Percentiles rank a stretch among this genome's conserved stretches.
These are phyloP conservation scores for Cyphomyrmex costatus DNA, from an alignment of 1,140 invertebrate species.

Conservation along the genomic window DNA sequence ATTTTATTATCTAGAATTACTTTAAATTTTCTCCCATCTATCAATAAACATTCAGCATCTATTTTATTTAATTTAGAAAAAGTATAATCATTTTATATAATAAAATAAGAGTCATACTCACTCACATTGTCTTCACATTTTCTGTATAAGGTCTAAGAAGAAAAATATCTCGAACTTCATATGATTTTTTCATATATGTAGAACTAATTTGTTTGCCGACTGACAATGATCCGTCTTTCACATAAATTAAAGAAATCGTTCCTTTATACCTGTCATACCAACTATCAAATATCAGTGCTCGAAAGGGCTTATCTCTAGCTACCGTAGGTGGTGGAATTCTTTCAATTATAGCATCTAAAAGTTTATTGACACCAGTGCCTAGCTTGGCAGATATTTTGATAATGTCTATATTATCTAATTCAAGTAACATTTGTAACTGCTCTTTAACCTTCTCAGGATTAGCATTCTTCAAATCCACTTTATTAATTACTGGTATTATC, in stretches of 20 bases:
- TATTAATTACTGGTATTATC: conserved; percentile 98
- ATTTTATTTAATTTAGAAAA: not conserved
- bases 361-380: conserved; percentile 92
- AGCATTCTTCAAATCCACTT: conserved; percentile 97
- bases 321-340: conserved; percentile 92
- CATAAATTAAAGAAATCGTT: conserved; percentile 92
- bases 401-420: conserved; percentile 91
- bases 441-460: conserved; percentile 93
- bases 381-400: conserved; percentile 95
- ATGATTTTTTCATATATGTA: conserved; percentile 89
- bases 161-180: conserved; percentile 93
- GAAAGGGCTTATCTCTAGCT: conserved; percentile 89
- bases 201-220: conserved; percentile 91
- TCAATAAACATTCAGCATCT: too few species aligned
- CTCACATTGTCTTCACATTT: conserved; percentile 90
- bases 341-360: conserved; percentile 93
- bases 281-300: conserved; percentile 96
- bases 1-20: too few species aligned
- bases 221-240: conserved; percentile 91
- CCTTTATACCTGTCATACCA: conserved; percentile 97
- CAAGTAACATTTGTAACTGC: conserved; percentile 95
- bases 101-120: conserved; percentile 67
- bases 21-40: too few species aligned
- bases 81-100: conserved; percentile 12
- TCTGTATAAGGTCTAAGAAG: conserved; percentile 93